phyloP scores from a whole-genome alignment of 2,888 invertebrate genomes.

The Cantharis rustica region DNA sequence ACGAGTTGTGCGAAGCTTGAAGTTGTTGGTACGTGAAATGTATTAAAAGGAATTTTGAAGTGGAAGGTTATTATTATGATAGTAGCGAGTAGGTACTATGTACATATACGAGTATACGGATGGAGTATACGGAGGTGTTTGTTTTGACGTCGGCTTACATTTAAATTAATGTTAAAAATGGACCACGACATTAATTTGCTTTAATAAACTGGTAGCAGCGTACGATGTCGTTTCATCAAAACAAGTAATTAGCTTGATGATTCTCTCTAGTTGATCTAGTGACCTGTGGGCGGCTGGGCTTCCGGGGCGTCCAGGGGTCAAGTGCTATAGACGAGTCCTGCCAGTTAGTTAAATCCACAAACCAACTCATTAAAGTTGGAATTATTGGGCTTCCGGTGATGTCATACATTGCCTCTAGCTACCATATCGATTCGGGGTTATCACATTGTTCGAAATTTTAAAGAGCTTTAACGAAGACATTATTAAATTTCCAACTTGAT shows the following conservation, averaged over 20 bases:
- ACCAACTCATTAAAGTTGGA: constrained; percentile 28
- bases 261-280: constrained; percentile 32
- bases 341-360: constrained; percentile 26
- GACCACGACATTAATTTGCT: constrained; percentile 9
- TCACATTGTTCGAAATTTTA: background rate
- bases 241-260: constrained; percentile 28
- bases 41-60: background rate
- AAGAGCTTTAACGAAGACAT: background rate
- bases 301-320: constrained; percentile 31
- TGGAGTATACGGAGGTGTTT: background rate
- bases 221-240: constrained; percentile 25
- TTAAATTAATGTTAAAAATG: background rate
- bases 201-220: constrained; percentile 26
- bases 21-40: constrained; percentile 6
- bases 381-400: constrained; percentile 31
- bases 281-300: constrained; percentile 31
- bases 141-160: background rate
- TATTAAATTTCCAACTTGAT: background rate
- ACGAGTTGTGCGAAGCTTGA: constrained; percentile 17
- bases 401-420: constrained; percentile 15
- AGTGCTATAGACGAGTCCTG: constrained; percentile 27
- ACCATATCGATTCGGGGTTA: constrained; percentile 13
- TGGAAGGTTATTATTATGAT: background rate
- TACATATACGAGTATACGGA: background rate
- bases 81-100: too few relatives aligned